Evolutionary conservation across 2,888 invertebrate species (phyloP), one percentile per base, ranked within the genome.

Genomic region (Crossocerus cetratus): DNA sequence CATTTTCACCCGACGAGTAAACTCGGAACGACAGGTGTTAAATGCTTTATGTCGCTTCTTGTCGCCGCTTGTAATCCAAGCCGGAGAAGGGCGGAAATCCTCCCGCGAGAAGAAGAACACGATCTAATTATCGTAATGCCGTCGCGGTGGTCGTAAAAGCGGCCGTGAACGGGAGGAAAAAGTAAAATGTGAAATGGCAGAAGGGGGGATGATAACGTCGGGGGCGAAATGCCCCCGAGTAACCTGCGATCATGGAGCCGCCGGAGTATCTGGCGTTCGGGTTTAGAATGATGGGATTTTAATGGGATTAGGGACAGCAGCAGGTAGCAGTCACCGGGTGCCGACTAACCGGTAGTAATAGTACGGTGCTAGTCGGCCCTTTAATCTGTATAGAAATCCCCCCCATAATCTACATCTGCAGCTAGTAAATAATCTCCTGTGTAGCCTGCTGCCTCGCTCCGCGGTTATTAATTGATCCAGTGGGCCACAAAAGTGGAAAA

Each of bases 351-450:
- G 62, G 69, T 69, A 74, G 70, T 79, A 72, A 77, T 69, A 67
- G 67, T 59, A 55, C 23, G 44, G 42, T 49, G 56, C 45, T 64
- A 70, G 16, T 13, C 72, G 70, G 66, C 60, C 69, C 75, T 70
- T 78, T 80, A 82, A 80, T 82, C 80, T 75, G 72, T 67, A 63
- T 69, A 66, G 66, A 73, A 77, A 82, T 78, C 74, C 71, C 74
- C 54, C 22, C 16, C 44, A 49, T 60, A 62, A 77, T 78, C 76
- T 74, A 69, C 75, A 59, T 76, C 67, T 78, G 54, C 73, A 49
- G 68, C 57, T 45, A 69, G 74, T 77, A 74, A 71, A 81, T 79
- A 81, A 79, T 73, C 69, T 58, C 61, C 66, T 57, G 65, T 60
- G 56, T 54, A 21, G 20, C 45, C 21, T 23, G 65, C 68, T 32